Evolutionary conservation across 92 coral and sea anemone genomes (phyloP).

Genomic region (Palythoa grandis): DNA sequence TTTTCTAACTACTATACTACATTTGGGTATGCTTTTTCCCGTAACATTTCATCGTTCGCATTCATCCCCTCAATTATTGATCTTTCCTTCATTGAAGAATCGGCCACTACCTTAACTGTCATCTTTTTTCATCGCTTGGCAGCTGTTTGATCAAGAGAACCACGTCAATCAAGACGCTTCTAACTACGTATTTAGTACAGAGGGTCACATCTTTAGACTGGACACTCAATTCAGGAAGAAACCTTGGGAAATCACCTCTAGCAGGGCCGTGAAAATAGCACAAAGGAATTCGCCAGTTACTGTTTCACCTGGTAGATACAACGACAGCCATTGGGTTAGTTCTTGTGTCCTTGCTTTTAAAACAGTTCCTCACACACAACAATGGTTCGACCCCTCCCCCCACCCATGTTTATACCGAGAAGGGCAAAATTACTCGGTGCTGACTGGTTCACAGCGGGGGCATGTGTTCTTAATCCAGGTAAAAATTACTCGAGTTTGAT

Average conservation of each 20-base stretch:
- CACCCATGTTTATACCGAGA: too few species aligned
- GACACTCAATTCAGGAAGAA: conserved; percentile 73
- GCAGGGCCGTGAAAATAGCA: conserved; percentile 26
- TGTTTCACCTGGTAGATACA: conserved; percentile 58
- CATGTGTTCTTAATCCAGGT: too few species aligned
- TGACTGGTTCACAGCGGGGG: too few species aligned
- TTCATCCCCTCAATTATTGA: neutral
- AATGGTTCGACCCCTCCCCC: neutral
- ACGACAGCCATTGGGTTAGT: conserved; percentile 79
- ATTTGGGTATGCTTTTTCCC: too few species aligned
- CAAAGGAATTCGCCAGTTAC: conserved; percentile 39
- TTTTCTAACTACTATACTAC: too few species aligned
- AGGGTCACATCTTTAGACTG: conserved; percentile 89
- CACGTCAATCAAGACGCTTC: conserved; percentile 96
- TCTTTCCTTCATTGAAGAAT: too few species aligned
- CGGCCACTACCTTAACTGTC: too few species aligned
- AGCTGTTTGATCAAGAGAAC: conserved; percentile 91
- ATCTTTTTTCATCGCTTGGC: neutral
- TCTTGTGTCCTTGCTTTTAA: neutral
- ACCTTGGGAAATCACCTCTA: conserved; percentile 59
- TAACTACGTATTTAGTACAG: conserved; percentile 93
- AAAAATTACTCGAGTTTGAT: too few species aligned
- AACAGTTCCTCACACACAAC: neutral
- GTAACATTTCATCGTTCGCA: neutral
- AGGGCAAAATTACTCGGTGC: too few species aligned